Base-by-base conservation (phyloP, 1,140 invertebrate species). In the Drosophila bocki region DNA sequence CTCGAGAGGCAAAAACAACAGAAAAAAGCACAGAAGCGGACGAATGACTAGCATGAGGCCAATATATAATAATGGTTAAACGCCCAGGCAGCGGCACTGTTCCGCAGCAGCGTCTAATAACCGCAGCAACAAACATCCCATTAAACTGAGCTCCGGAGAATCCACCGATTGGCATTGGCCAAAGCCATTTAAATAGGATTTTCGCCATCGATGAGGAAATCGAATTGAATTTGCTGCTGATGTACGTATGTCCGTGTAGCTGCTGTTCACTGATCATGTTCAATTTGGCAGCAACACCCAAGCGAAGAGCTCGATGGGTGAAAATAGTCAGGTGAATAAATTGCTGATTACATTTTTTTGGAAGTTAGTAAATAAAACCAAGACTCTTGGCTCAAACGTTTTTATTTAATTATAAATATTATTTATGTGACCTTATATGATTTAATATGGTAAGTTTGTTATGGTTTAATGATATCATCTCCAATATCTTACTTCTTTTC, bases 1-100 rank as follows among this genome's bases (percentile, higher is more conserved):
- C 80, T 78, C 79, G 48, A 39, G 39, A 26, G 22, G 35, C n/a
- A 57, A 47, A 42, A 51, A 50, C 8, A 50, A n/a, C n/a, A 11
- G 3, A 63, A n/a, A 26, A 51, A 58, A 51, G 47, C 57, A 54
- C 48, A 82, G 74, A 75, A 82, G 64, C 80, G 82, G 82, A 82
- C 75, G 80, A 83, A 75, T 69, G 64, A 75, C 80, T 82, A 82
- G 75, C 80, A 82, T 79, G 69, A 67, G 69, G 80, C 80, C 80
- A 82, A 83, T 82, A 83, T 83, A 82, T 83, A 82, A 82, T 82
- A 82, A 82, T 82, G 69, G 80, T 56, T 83, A 75, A 83, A 82
- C 80, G 80, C 80, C 80, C 80, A 82, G 75, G 75, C 68, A 72
- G 37, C 57, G 22, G 32, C 54, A 39, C 17, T 45, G 39, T 58